Conservation (phyloP, 2,797 vertebrate species). For the Gymnodraco acuticeps region DNA sequence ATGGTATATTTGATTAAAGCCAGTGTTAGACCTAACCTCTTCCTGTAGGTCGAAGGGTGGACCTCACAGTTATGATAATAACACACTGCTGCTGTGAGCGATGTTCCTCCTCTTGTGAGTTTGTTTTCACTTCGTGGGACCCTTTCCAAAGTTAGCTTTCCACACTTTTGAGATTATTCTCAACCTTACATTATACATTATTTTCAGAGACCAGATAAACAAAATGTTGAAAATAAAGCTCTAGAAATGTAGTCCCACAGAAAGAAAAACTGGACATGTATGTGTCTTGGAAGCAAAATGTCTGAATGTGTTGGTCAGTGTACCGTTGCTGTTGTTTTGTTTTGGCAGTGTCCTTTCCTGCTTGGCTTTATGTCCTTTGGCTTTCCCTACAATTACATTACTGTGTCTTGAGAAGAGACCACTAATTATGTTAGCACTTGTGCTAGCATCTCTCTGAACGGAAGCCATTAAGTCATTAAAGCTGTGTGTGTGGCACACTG, state of each 20-base stretch:
- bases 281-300: not conserved
- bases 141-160: conserved; percentile 42
- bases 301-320: not conserved
- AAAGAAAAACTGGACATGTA: not conserved
- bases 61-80: conserved; percentile 43
- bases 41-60: conserved; percentile 45
- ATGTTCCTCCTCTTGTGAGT: conserved; percentile 21
- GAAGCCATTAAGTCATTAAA: conserved; percentile 78
- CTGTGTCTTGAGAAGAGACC: conserved; percentile 62
- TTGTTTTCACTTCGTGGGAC: conserved; percentile 36
- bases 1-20: conserved; percentile 28
- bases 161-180: conserved; percentile 5
- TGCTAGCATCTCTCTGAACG: conserved; percentile 68
- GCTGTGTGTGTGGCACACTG: conserved; percentile 33
- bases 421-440: conserved; percentile 77
- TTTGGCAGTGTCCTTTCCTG: conserved; percentile 44
- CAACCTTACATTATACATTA: not conserved
- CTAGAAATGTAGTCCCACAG: not conserved
- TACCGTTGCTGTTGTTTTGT: conserved; percentile 8
- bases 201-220: conserved; percentile 20
- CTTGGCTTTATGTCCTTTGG: conserved; percentile 53
- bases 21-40: conserved; percentile 19
- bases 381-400: conserved; percentile 70
- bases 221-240: conserved; percentile 15
- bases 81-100: conserved; percentile 20